These are phyloP conservation scores for Brachionus angularis DNA, from an alignment of 1,140 invertebrate genomes.

Conservation along the genomic window DNA sequence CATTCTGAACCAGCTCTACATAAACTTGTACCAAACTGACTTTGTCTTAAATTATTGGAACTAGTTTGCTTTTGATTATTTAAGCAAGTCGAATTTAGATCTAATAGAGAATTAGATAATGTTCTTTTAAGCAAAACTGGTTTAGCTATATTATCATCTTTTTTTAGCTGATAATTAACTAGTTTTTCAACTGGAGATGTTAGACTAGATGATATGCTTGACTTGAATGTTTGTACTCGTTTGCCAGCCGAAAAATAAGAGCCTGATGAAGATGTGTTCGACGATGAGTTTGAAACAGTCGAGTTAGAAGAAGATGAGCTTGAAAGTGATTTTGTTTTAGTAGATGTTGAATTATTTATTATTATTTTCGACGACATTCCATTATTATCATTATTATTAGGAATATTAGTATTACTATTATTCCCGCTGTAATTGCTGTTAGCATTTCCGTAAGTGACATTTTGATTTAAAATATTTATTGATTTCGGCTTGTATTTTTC, in stretches of 20 bases:
- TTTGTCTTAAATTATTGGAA: conserved; percentile 1
- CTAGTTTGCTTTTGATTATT: conserved; percentile 4
- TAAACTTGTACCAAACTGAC: not conserved
- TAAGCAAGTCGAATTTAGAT: not conserved
- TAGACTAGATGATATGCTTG: too few relatives aligned
- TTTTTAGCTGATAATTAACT: not conserved
- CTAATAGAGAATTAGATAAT: conserved; percentile 20
- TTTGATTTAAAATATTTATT: conserved; percentile 1
- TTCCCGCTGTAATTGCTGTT: conserved; percentile 10
- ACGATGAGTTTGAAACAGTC: too few relatives aligned
- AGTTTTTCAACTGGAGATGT: not conserved
- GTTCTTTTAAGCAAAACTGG: not conserved
- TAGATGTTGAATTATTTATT: conserved; percentile 6
- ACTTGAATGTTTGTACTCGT: not conserved
- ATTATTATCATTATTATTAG: conserved; percentile 38
- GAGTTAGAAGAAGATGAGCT: conserved; percentile 5
- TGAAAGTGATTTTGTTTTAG: not conserved
- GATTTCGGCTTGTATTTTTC: conserved; percentile 37
- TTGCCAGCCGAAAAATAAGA: conserved; percentile 6
- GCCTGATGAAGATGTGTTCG: too few relatives aligned
- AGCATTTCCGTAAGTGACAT: conserved; percentile 32
- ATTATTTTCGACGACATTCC: conserved; percentile 37
- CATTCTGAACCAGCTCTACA: conserved; percentile 21
- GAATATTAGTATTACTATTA: conserved; percentile 30
- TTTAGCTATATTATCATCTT: too few relatives aligned